Percentiles rank a stretch among this genome's conserved stretches.
Conservation (phyloP, 2,113 vertebrate genomes). For the Harpagus bidentatus region DNA sequence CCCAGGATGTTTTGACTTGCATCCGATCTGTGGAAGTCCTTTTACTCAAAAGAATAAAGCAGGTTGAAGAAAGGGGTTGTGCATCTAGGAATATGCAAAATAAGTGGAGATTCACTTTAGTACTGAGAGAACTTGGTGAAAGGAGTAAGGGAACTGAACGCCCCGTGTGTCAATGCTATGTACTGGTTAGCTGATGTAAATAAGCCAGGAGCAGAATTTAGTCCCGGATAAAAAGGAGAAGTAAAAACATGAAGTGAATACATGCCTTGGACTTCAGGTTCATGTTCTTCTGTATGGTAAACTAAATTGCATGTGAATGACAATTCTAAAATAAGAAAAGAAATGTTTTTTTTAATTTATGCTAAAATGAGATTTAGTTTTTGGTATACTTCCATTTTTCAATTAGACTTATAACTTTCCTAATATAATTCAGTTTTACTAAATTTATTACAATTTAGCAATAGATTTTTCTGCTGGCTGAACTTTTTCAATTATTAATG, state of each 20-base stretch:
- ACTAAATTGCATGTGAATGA: neutral
- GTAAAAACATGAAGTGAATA: neutral
- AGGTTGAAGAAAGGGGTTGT: neutral
- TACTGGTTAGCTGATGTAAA: neutral
- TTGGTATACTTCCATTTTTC: neutral
- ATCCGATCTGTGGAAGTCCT: neutral
- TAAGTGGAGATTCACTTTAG: neutral
- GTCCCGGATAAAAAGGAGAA: neutral
- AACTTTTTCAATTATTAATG: neutral
- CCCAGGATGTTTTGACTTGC: neutral
- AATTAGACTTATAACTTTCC: neutral
- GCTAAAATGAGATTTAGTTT: neutral
- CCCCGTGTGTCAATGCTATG: rapidly evolving
- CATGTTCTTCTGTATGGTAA: neutral
- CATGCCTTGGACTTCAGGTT: neutral
- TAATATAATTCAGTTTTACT: neutral
- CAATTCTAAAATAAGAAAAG: neutral
- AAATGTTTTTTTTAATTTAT: neutral
- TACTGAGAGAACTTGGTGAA: neutral
- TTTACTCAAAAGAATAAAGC: neutral
- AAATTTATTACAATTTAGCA: neutral
- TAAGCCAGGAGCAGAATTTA: neutral
- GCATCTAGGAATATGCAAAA: neutral
- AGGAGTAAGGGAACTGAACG: neutral
- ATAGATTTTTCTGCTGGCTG: neutral